Evolutionary conservation across 2,113 vertebrate species (phyloP), one percentile per base, ranked within the genome.

Genomic region (Oryzias curvinotus): DNA sequence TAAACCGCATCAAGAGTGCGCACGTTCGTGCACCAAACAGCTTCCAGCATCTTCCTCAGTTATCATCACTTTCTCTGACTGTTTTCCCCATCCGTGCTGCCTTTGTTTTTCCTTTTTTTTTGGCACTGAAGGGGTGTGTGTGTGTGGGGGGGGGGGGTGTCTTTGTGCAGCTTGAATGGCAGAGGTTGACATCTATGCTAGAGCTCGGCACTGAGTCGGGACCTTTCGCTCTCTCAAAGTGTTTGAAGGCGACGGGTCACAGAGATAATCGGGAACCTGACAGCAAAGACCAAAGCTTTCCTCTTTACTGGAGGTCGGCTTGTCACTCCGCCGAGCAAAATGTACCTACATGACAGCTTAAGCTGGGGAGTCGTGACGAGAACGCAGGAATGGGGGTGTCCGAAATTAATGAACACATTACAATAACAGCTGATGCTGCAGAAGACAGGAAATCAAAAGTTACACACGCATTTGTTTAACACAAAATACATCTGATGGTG

Each of bases 201-300:
- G 62, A 66, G 76, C 79, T 82, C 60, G 26, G 77, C 19, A 63
- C 73, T 53, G 66, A 85, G 84, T 83, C 86, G 57, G 86, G 85
- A 85, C 86, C 85, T 88, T 81, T 87, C 76, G 76, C 82, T 86
- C 72, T 25, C 73, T 66, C 70, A 4, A 63, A 72, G 85, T 73
- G 78, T 80, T 86, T 87, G 75, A 82, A 86, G 68, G 81, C 70
- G 77, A 73, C n/a, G 46, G 85, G 85, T 85, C 85, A 82, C 73
- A 18, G 57, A 80, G 75, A 85, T 88, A 85, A 83, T 73, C 68
- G 83, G 66, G 49, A 80, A 71, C 45, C 55, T 1, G 55, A 68
- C 52, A 83, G 53, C 81, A 80, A 70, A 77, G 56, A 70, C 44
- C 50, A 77, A 78, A 78, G 77, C 75, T 71, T 81, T 55, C 58